Evolutionary conservation across 2,113 vertebrate genomes (phyloP), one percentile per base, ranked within the genome.

Genomic region (Apteryx owenii): DNA sequence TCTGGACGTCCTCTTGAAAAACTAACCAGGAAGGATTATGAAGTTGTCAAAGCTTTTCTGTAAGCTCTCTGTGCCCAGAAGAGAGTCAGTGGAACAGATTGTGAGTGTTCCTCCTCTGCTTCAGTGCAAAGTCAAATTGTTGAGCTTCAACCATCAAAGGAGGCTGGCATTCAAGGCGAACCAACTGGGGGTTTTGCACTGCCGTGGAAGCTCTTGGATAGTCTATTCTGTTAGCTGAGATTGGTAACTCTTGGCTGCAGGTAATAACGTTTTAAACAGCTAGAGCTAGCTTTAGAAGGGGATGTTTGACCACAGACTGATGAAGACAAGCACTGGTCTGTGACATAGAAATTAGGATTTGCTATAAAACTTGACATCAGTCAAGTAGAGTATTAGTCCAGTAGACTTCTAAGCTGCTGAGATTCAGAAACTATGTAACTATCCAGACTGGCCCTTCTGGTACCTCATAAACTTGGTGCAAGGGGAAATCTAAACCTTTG

Each of bases 401-500:
- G 8, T 58, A 18, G 29, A 58, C 56, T 58, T 31, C 29, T 21
- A 46, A 68, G 65, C 42, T 28, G 54, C 50, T 54, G n/a, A 76
- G 19, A 29, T 23, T 79, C 28, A 50, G 33, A 29, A 80, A 36
- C 56, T 71, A 13, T 75, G 81, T 48, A 61, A 60, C 58, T n/a
- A 19, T 17, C n/a, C 76, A 88, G 23, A 7, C 60, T 2, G 7
- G 29, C 75, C 58, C 29, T 88, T 40, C 85, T 65, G 50, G 22
- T 60, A 8, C 46, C 85, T 68, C 76, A 66, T 33, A 81, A 44
- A 16, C 46, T 60, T 53, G 0, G 0, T 38, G 83, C 85, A 90
- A 95, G 93, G 88, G 65, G 92, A 90, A 60, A 70, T 15, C 13
- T 7, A 90, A 91, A 75, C 26, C 80, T 68, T 62, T 51, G 28